A percentile compares a stretch with the other conserved stretches of the same genome.
phyloP scores from a whole-genome alignment of 1,140 invertebrate genomes.

The Zaprionus africanus region DNA sequence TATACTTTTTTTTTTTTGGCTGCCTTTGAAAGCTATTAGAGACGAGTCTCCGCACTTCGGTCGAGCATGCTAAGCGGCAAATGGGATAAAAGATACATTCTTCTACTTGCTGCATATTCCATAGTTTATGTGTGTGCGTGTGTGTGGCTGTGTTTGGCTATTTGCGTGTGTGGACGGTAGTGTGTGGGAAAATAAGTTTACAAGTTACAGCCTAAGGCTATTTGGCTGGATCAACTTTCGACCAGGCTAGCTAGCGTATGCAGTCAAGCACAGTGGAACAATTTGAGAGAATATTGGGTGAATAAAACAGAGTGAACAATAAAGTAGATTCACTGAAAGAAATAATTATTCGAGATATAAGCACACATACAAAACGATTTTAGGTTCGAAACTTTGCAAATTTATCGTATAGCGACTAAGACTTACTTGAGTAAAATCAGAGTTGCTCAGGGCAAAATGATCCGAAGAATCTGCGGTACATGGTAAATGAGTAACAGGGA shows the following conservation, averaged over 20 bases:
- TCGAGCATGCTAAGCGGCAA: conserved; percentile 44
- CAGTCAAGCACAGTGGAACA: conserved; percentile 40
- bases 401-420: too few relatives aligned
- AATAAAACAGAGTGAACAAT: neutral
- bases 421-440: too few relatives aligned
- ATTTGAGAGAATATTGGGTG: neutral
- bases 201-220: conserved; percentile 76
- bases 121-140: conserved; percentile 3
- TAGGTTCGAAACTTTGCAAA: too few relatives aligned
- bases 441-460: too few relatives aligned
- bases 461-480: too few relatives aligned
- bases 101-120: neutral
- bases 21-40: conserved; percentile 38
- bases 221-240: conserved; percentile 69
- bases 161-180: conserved; percentile 24
- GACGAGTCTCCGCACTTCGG: conserved; percentile 33
- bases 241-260: conserved; percentile 31
- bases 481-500: too few relatives aligned
- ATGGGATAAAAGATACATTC: conserved; percentile 65
- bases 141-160: conserved; percentile 12
- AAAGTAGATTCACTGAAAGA: neutral
- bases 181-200: conserved; percentile 70
- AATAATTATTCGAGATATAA: too few relatives aligned
- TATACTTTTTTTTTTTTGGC: conserved; percentile 32
- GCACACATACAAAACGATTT: too few relatives aligned